Conservation (phyloP, 2,797 vertebrate genomes). For the Oophaga sylvatica region DNA sequence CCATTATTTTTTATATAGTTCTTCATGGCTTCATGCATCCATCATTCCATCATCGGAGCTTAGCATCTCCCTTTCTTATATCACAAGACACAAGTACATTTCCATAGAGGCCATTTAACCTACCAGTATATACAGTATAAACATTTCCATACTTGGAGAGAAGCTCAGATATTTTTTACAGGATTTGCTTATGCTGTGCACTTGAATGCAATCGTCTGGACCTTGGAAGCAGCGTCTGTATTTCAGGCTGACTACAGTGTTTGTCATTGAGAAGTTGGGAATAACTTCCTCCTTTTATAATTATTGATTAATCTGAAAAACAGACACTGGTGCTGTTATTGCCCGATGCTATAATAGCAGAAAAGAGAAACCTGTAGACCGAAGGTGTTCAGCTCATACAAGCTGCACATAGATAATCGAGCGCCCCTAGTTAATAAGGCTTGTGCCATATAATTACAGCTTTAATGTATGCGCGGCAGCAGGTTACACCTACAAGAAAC, state of each 20-base stretch:
- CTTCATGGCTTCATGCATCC: not conserved
- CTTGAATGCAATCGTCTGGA: not conserved
- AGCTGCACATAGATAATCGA: not conserved
- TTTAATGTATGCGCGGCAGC: not conserved
- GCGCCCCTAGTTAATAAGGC: not conserved
- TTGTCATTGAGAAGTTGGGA: not conserved
- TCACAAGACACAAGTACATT: not conserved
- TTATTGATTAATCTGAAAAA: not conserved
- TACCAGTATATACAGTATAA: not conserved
- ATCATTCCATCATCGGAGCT: not conserved
- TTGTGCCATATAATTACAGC: not conserved
- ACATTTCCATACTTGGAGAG: constrained; percentile 11
- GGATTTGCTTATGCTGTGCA: not conserved
- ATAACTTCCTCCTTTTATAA: not conserved
- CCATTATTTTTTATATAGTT: not conserved
- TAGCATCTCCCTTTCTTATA: not conserved
- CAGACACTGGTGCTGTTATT: not conserved
- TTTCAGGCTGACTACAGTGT: not conserved
- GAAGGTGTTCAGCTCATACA: not conserved
- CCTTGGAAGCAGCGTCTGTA: not conserved
- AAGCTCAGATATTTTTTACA: not conserved
- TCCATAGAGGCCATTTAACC: not conserved
- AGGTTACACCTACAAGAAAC: constrained; percentile 18
- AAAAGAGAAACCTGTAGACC: not conserved
- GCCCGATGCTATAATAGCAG: not conserved